Evolutionary conservation across 2,888 invertebrate species (phyloP).

Genomic region (Boloria euphrosyne): DNA sequence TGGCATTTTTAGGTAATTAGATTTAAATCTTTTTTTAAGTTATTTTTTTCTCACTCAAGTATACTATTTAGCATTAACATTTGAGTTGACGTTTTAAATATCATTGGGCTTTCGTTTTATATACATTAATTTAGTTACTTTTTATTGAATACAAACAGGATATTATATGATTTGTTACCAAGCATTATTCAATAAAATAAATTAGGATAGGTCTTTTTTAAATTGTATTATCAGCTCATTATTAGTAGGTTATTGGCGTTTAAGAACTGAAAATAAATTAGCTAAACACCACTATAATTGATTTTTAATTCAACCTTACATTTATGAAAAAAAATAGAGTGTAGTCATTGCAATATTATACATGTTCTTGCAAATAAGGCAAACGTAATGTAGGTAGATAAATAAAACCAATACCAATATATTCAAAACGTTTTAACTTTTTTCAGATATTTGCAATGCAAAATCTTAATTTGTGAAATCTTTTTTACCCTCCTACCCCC

Average conservation of each 20-base stretch:
- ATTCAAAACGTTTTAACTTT: too few relatives aligned
- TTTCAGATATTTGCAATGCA: too few relatives aligned
- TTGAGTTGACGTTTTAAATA: constrained; percentile 52
- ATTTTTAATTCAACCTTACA: constrained; percentile 48
- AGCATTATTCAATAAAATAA: constrained; percentile 80
- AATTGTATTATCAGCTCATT: constrained; percentile 82
- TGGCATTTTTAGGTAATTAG: constrained; percentile 71
- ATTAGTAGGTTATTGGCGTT: constrained; percentile 81
- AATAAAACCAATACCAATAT: too few relatives aligned
- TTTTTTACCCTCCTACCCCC: too few relatives aligned
- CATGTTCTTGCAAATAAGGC: too few relatives aligned
- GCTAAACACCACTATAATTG: constrained; percentile 68
- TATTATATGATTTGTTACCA: constrained; percentile 77
- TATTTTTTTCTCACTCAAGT: constrained; percentile 68
- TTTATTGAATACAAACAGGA: constrained; percentile 79
- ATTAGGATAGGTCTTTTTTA: constrained; percentile 78
- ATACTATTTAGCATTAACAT: constrained; percentile 40
- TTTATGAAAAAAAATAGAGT: not conserved
- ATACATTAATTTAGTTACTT: constrained; percentile 72
- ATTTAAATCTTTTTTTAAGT: constrained; percentile 74
- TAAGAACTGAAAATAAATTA: constrained; percentile 83
- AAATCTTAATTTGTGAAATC: too few relatives aligned
- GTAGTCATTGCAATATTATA: too few relatives aligned
- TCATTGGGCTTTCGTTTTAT: constrained; percentile 72
- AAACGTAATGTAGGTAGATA: too few relatives aligned